phyloP scores from a whole-genome alignment of 2,888 invertebrate species.

The Eupithecia centaureata region DNA sequence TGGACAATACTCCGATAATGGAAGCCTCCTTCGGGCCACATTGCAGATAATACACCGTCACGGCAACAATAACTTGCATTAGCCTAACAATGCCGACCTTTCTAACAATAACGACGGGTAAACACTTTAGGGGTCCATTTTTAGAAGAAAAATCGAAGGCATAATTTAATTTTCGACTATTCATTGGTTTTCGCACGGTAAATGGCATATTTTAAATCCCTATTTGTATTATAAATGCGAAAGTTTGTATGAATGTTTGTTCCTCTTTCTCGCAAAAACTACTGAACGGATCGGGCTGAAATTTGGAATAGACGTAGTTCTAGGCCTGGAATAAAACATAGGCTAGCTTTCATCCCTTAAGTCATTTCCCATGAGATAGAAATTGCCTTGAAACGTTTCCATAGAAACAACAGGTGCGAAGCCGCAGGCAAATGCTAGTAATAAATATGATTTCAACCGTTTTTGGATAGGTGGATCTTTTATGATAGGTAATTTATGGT shows the following conservation, averaged over 20 bases:
- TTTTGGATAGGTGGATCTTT: not conserved
- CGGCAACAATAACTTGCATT: constrained; percentile 57
- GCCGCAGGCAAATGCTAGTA: too few species aligned
- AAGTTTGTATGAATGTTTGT: too few species aligned
- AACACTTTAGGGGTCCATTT: constrained; percentile 23
- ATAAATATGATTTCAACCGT: not conserved
- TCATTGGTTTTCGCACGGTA: not conserved
- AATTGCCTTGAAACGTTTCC: too few species aligned
- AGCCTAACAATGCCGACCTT: constrained; percentile 53
- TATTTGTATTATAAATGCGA: too few species aligned
- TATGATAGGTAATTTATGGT: not conserved
- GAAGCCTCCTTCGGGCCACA: constrained; percentile 20
- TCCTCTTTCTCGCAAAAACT: too few species aligned
- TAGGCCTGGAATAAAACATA: too few species aligned
- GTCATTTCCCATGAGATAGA: too few species aligned
- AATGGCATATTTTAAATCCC: not conserved
- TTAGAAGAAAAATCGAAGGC: constrained; percentile 22
- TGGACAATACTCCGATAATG: constrained; percentile 27
- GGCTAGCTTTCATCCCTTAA: too few species aligned
- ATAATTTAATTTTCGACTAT: constrained; percentile 12
- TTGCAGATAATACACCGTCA: constrained; percentile 21
- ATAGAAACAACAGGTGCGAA: too few species aligned
- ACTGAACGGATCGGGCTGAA: too few species aligned
- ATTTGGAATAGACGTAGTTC: too few species aligned
- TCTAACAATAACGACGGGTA: constrained; percentile 30